Evolutionary conservation across 2,797 vertebrate genomes (phyloP), one percentile per base, ranked within the genome.

Genomic region (Pteropus rufus): DNA sequence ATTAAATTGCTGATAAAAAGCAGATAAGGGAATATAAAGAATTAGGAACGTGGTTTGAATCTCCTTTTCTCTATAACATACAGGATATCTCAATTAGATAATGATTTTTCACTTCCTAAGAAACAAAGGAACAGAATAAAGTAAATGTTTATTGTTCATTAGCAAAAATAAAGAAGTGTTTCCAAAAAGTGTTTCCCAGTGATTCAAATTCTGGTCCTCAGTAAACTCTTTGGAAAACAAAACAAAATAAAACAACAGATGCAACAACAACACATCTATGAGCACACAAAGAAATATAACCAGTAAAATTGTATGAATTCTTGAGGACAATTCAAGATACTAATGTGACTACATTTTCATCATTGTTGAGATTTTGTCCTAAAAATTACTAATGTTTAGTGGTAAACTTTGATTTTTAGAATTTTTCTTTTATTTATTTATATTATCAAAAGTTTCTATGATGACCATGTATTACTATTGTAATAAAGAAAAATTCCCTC

Each of bases 91-190:
- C 72, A 85, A 29, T 62, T 80, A 84, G 14, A 85, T 52, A 85
- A 67, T 49, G 26, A 81, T 58, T 88, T 79, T 88, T 84, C 41
- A 94, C 84, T 93, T 82, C 89, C 69, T 89, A n/a, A 29, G 94
- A 73, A 88, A 77, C 88, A 88, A 41, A 82, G n/a, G 39, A 91
- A 70, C 34, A 58, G 52, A 85, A 72, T 49, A 64, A 65, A 95
- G n/a, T 70, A 81, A 90, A 67, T 82, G 65, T 64, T 65, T 77
- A 31, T n/a, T 82, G 15, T 39, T 85, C 72, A 86, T 77, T 29
- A 49, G 67, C 56, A 62, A 67, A 36, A 90, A 64, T 75, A 76
- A 79, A 60, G 34, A 96, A 88, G n/a, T 19, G 79, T 83, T 77
- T 75, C 31, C 54, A n/a, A 73, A 85, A 92, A 76, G 15, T 76